Base-by-base conservation (phyloP, 2,113 vertebrate species). In the Chloropsis hardwickii region DNA sequence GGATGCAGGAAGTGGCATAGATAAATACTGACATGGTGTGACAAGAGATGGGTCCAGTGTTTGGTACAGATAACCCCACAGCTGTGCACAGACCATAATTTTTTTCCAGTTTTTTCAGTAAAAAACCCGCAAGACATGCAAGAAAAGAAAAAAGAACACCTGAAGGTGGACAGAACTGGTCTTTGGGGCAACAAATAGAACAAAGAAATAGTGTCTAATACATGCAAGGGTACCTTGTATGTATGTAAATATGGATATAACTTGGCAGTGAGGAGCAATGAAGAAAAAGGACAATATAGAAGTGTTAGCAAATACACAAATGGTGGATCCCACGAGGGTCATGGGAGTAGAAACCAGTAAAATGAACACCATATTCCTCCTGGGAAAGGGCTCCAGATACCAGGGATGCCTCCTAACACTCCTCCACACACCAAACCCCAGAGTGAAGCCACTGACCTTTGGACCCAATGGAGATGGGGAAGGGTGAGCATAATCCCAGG, bases 331-430 rank as follows among this genome's bases (percentile, higher is more conserved):
- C 58, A 54, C 47, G 27, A 47, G n/a, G 19, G 14, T 23, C 1
- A 1, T 19, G 17, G 14, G 33, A 84, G 28, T 40, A 50, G 39
- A 74, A 79, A 85, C 5, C 37, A 47, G 4, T 13, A 53, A 25
- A 13, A 35, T 37, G 31, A 56, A 18, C 14, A 31, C 18, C 7
- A 5, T 40, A 48, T 53, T 64, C 5, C 8, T 65, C 27, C 33
- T 25, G 7, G 11, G 15, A 73, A 69, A 65, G 35, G 21, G n/a
- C 10, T 87, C 16, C 40, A 69, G 33, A 37, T 14, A 40, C 4
- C 1, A 2, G 37, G 8, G 23, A 61, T 2, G 5, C 13, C 8
- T 9, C 1, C 1, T 20, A 65, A 69, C 25, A 33, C 4, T 15
- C 23, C 17, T 84, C 33, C 40, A n/a, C 31, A 31, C 14, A 51